A percentile compares a stretch with the other conserved stretches of the same genome.
phyloP scores from a whole-genome alignment of 2,797 vertebrate genomes.

The Paguma larvata region DNA sequence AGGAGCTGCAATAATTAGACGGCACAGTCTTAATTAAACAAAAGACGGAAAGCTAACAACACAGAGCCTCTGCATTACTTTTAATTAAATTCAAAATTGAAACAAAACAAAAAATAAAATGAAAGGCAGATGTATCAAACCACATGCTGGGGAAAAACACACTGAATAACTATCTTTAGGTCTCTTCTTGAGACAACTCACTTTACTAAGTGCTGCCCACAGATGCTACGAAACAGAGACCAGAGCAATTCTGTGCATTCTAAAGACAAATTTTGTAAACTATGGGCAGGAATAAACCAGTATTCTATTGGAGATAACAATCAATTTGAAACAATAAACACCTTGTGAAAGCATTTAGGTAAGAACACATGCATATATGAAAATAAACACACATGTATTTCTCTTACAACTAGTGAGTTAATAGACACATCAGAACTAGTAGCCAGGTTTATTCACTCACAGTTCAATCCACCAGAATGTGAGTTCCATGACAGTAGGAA shows the following conservation, averaged over 20 bases:
- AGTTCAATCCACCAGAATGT: slow-evolving; percentile 39
- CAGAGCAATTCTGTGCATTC: slow-evolving; percentile 31
- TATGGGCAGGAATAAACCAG: neutral
- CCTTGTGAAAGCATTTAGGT: slow-evolving; percentile 39
- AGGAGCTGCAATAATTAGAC: slow-evolving; percentile 42
- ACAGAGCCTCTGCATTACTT: slow-evolving; percentile 24
- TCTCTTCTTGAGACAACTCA: slow-evolving; percentile 32
- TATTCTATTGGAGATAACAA: slow-evolving; percentile 13
- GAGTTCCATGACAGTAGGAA: neutral
- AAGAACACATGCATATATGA: slow-evolving; percentile 40
- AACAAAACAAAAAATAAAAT: slow-evolving; percentile 53
- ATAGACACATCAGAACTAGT: slow-evolving; percentile 52
- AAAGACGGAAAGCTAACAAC: slow-evolving; percentile 60
- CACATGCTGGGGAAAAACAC: neutral
- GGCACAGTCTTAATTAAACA: slow-evolving; percentile 55
- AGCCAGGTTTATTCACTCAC: slow-evolving; percentile 50
- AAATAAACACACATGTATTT: slow-evolving; percentile 18
- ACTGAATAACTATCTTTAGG: neutral
- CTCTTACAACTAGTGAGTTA: slow-evolving; percentile 45
- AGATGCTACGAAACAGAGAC: slow-evolving; percentile 22
- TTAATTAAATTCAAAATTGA: slow-evolving; percentile 63
- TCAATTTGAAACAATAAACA: neutral
- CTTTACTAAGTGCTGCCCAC: slow-evolving; percentile 36
- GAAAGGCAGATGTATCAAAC: slow-evolving; percentile 31
- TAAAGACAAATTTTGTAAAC: slow-evolving; percentile 3